phyloP scores from a whole-genome alignment of 1,140 invertebrate species.

The Physella acuta region DNA sequence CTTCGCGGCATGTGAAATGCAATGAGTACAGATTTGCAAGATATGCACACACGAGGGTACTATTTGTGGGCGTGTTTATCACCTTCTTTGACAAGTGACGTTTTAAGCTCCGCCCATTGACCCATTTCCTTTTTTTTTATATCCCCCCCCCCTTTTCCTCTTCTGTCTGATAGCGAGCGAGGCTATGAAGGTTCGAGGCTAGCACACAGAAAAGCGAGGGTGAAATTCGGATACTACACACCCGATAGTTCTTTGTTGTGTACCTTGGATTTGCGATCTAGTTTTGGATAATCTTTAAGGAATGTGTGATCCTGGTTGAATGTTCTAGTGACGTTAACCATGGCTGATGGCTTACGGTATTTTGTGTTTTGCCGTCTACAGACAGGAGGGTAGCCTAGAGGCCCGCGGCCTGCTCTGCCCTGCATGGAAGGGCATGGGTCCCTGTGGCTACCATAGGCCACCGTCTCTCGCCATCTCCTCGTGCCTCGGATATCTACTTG shows the following conservation, averaged over 20 bases:
- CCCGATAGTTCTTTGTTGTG: neutral
- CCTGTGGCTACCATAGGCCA: constrained; percentile 33
- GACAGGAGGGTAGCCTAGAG: constrained; percentile 28
- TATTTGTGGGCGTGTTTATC: constrained; percentile 24
- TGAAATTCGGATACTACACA: constrained; percentile 20
- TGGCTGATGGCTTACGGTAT: constrained; percentile 34
- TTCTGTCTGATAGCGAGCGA: constrained; percentile 22
- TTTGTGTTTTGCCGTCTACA: constrained; percentile 35
- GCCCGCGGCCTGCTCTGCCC: constrained; percentile 30
- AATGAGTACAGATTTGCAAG: neutral
- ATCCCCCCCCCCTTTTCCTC: constrained; percentile 20
- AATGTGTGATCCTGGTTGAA: constrained; percentile 9
- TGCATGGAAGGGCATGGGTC: constrained; percentile 47
- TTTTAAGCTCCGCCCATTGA: constrained; percentile 31
- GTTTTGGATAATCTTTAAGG: neutral
- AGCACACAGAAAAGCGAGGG: constrained; percentile 26
- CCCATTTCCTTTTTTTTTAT: constrained; percentile 35
- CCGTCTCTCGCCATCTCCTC: constrained; percentile 32
- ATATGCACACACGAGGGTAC: neutral
- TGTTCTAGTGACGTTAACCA: constrained; percentile 13
- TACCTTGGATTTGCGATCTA: neutral
- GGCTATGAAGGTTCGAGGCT: constrained; percentile 25
- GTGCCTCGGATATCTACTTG: constrained; percentile 25
- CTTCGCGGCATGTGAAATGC: constrained; percentile 6
- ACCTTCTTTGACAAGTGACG: constrained; percentile 31